Conservation (phyloP, 2,797 vertebrate genomes). For the Heteromormyrus szaboi region DNA sequence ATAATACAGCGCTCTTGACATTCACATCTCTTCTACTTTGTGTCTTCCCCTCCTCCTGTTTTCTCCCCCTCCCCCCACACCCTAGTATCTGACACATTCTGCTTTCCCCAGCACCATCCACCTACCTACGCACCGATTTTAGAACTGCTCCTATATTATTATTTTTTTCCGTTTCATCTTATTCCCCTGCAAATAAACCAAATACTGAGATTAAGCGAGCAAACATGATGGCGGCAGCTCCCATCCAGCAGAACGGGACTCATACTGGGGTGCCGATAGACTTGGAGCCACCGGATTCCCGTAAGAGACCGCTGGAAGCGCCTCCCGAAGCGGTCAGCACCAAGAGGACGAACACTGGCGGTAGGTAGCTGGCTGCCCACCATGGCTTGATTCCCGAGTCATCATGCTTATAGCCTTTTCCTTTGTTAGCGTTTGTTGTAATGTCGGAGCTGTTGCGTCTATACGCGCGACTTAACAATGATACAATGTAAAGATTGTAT, state of each 20-base stretch:
- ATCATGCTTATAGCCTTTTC: not conserved
- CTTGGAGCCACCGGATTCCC: constrained; percentile 68
- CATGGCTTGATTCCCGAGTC: constrained; percentile 28
- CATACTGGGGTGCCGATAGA: constrained; percentile 68
- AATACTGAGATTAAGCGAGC: constrained; percentile 35
- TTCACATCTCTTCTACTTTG: not conserved
- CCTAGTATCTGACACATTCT: constrained; percentile 40
- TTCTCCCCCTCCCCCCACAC: constrained; percentile 41
- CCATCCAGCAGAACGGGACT: constrained; percentile 73
- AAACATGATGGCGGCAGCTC: constrained; percentile 73
- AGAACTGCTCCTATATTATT: constrained; percentile 19
- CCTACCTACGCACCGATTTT: constrained; percentile 28
- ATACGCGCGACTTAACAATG: constrained; percentile 1
- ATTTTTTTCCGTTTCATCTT: not conserved
- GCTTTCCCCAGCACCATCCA: constrained; percentile 34
- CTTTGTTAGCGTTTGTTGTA: constrained; percentile 4
- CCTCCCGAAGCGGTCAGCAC: constrained; percentile 71
- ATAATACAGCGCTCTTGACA: constrained; percentile 9
- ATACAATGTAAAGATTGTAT: constrained; percentile 10
- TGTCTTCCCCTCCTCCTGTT: constrained; percentile 5
- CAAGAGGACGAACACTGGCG: constrained; percentile 72
- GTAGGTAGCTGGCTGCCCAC: constrained; percentile 55
- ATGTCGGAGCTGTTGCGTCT: not conserved
- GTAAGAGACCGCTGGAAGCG: constrained; percentile 69
- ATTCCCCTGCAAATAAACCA: constrained; percentile 1